Evolutionary conservation across 2,797 vertebrate species (phyloP).

Genomic region (Sebastes itinus): DNA sequence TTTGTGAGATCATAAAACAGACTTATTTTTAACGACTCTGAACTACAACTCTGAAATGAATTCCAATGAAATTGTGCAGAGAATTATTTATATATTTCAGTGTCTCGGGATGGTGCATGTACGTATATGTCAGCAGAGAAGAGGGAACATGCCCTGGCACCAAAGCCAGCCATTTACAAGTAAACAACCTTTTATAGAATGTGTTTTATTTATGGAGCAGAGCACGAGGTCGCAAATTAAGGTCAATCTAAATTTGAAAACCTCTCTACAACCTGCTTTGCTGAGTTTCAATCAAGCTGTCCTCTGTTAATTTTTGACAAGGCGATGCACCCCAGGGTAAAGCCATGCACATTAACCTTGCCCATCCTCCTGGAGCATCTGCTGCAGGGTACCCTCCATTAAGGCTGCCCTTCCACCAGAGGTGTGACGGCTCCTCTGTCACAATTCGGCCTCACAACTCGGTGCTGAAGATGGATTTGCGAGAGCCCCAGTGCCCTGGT

Average conservation of each 20-base stretch:
- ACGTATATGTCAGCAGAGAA: background rate
- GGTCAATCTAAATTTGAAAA: constrained; percentile 27
- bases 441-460: constrained; percentile 41
- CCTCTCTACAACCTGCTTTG: background rate
- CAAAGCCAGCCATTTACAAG: background rate
- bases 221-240: background rate
- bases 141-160: background rate
- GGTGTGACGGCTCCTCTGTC: constrained; percentile 65
- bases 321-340: constrained; percentile 15
- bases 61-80: background rate
- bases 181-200: background rate
- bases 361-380: constrained; percentile 56
- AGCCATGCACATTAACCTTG: constrained; percentile 69
- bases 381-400: constrained; percentile 61
- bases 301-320: constrained; percentile 56
- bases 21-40: background rate
- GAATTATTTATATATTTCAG: background rate
- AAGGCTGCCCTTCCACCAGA: constrained; percentile 56
- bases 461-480: constrained; percentile 53
- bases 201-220: background rate
- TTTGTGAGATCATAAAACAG: background rate
- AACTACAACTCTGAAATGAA: background rate
- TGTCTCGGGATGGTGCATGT: background rate
- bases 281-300: constrained; percentile 23
- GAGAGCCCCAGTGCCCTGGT: constrained; percentile 40